Conservation (phyloP, 2,797 vertebrate genomes). For the Nyctibius grandis region DNA sequence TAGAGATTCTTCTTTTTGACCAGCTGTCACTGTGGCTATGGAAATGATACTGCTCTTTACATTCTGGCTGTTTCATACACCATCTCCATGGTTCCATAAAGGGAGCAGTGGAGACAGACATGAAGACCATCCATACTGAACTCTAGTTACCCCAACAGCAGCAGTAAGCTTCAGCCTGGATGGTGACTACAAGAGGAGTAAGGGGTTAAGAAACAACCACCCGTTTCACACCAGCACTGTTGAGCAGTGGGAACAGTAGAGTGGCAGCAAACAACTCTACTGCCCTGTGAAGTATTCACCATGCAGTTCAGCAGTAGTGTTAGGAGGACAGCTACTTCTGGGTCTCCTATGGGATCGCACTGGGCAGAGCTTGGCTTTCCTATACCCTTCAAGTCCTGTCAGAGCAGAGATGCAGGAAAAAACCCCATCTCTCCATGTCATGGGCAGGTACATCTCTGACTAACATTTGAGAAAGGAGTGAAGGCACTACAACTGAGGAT, state of each 20-base stretch:
- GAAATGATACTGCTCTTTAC: background rate
- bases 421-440: background rate
- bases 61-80: background rate
- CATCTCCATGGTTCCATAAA: background rate
- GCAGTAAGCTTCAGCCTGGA: background rate
- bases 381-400: background rate
- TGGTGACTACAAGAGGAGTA: background rate
- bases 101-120: background rate
- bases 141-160: background rate
- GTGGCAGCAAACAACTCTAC: background rate
- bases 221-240: background rate
- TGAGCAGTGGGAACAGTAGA: background rate
- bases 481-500: background rate
- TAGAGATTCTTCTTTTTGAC: background rate
- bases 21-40: background rate
- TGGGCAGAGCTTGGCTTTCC: background rate
- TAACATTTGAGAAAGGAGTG: background rate
- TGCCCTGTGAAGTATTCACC: background rate
- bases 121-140: background rate
- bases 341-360: background rate
- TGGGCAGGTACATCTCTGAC: background rate
- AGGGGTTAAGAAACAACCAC: background rate
- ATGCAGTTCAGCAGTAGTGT: background rate
- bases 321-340: background rate
- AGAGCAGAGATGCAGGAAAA: background rate